A percentile compares a stretch with the other conserved stretches of the same genome.
Evolutionary conservation across 2,113 vertebrate genomes (phyloP).

Genomic region (Tragulus kanchil): DNA sequence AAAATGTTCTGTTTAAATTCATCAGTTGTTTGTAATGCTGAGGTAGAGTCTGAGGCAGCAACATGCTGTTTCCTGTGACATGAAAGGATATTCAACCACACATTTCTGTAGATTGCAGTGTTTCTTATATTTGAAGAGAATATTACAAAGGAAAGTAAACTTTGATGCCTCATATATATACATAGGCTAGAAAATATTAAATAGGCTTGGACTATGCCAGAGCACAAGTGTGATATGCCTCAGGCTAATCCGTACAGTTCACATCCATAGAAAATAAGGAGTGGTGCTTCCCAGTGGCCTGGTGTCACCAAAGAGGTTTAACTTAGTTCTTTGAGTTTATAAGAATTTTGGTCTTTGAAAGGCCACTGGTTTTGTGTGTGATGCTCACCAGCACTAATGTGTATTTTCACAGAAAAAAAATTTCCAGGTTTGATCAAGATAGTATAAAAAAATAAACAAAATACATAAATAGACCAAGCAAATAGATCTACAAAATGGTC

Average conservation of each 20-base stretch:
- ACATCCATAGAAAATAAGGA: not conserved
- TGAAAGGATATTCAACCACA: not conserved
- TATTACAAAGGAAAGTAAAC: slow-evolving; percentile 7
- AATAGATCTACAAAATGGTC: not conserved
- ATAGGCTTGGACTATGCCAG: not conserved
- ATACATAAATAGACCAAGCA: not conserved
- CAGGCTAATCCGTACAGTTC: not conserved
- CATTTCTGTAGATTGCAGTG: not conserved
- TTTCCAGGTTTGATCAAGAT: not conserved
- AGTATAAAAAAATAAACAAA: not conserved
- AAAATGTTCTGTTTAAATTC: not conserved
- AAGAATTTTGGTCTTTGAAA: not conserved
- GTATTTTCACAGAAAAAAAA: slow-evolving; percentile 1
- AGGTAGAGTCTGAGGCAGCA: not conserved
- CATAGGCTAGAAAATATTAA: not conserved
- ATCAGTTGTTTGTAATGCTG: not conserved
- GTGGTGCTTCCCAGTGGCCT: not conserved
- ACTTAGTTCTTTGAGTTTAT: not conserved
- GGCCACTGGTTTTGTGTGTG: slow-evolving; percentile 16
- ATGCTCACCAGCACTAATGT: not conserved
- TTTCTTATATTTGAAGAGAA: not conserved
- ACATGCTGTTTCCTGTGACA: not conserved
- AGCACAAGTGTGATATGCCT: not conserved
- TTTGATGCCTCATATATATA: not conserved
- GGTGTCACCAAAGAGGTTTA: not conserved